Percentiles rank a stretch among this genome's conserved stretches.
Conservation (phyloP, 2,113 vertebrate species). For the Gorsachius goisagi region DNA sequence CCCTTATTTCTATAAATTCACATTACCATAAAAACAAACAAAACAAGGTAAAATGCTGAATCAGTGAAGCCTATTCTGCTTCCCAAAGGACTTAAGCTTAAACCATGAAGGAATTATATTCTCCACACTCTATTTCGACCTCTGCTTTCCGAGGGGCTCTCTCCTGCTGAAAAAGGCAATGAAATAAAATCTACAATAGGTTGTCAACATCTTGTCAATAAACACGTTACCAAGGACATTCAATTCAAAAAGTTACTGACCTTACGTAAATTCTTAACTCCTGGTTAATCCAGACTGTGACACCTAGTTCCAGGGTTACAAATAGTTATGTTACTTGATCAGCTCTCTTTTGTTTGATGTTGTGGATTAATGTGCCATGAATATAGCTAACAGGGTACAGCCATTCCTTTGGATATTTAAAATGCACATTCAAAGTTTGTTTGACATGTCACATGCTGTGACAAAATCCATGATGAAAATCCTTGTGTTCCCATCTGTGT, state of each 20-base stretch:
- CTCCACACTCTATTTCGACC: neutral
- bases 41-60: neutral
- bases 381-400: neutral
- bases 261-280: constrained; percentile 22
- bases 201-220: neutral
- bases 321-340: constrained; percentile 26
- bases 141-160: neutral
- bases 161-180: neutral
- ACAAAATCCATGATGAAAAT: constrained; percentile 15
- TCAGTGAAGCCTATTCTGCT: neutral
- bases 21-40: neutral
- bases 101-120: neutral
- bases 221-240: neutral
- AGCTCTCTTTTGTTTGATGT: neutral
- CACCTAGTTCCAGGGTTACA: constrained; percentile 6
- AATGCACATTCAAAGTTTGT: neutral
- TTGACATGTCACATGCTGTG: neutral
- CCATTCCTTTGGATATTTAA: neutral
- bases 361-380: neutral
- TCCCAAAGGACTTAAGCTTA: neutral
- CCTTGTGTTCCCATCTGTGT: neutral
- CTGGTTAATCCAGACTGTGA: constrained; percentile 1
- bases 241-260: neutral
- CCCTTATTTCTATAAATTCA: neutral
- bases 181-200: neutral